These are phyloP conservation scores for Artemia sinica DNA, from an alignment of 2,888 invertebrate species.

Conservation along the genomic window DNA sequence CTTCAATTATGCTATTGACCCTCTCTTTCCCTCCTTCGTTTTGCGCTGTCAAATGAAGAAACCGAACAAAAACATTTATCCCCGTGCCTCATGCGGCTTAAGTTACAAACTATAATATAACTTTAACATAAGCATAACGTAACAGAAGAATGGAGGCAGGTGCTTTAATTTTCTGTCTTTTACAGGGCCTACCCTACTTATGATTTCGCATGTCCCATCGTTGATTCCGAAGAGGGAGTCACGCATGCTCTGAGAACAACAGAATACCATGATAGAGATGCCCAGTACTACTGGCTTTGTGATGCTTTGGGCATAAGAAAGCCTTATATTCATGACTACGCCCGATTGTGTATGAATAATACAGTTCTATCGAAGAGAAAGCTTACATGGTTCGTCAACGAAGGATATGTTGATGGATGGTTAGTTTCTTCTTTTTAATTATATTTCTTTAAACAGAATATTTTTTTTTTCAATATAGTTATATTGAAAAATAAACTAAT, in stretches of 20 bases:
- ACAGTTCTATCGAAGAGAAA: conserved; percentile 94
- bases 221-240: conserved; percentile 89
- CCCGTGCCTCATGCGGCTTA: too few species aligned
- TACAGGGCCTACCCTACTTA: conserved; percentile 93
- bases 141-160: too few species aligned
- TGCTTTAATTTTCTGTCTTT: conserved; percentile 25
- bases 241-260: conserved; percentile 97
- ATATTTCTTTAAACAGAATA: too few species aligned
- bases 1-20: too few species aligned
- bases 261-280: conserved; percentile 95
- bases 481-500: too few species aligned
- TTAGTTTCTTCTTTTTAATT: conserved; percentile 32
- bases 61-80: too few species aligned
- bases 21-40: too few species aligned
- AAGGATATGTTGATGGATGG: conserved; percentile 91
- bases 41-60: too few species aligned
- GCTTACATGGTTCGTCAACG: conserved; percentile 91
- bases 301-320: conserved; percentile 67
- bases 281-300: conserved; percentile 93
- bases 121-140: too few species aligned
- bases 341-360: conserved; percentile 89
- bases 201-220: conserved; percentile 98
- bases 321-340: conserved; percentile 90
- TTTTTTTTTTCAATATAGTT: too few species aligned
- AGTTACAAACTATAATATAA: too few species aligned